Evolutionary conservation across 2,888 invertebrate species (phyloP).

Genomic region (Mythimna vitellina): DNA sequence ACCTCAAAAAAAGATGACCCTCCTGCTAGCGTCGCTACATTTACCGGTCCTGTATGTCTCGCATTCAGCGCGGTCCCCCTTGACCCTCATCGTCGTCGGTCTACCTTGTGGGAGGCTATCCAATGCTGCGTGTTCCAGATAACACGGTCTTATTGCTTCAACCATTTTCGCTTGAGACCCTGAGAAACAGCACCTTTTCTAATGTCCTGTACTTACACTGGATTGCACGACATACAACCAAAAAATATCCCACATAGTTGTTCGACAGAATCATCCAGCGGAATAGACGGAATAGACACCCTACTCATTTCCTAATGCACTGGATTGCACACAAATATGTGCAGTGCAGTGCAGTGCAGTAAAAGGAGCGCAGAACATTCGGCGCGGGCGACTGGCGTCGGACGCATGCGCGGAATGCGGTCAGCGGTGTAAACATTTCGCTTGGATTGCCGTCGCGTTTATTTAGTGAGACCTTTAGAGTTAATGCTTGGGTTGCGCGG

Average conservation of each 20-base stretch:
- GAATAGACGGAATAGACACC: constrained; percentile 50
- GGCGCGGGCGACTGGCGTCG: constrained; percentile 59
- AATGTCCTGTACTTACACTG: neutral
- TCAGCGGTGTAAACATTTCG: constrained; percentile 73
- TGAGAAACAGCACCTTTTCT: neutral
- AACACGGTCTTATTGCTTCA: neutral
- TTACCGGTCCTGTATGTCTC: neutral
- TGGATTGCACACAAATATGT: constrained; percentile 60
- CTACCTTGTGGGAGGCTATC: neutral
- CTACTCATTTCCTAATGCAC: constrained; percentile 63
- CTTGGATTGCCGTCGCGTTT: constrained; percentile 53
- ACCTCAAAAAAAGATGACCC: too few relatives aligned
- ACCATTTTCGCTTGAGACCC: neutral
- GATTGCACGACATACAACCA: constrained; percentile 11
- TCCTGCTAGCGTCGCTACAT: neutral
- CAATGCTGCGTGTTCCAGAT: neutral
- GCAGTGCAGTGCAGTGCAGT: constrained; percentile 57
- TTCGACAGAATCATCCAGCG: constrained; percentile 28
- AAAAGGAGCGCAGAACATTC: constrained; percentile 63
- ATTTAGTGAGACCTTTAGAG: constrained; percentile 56
- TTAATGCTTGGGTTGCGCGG: constrained; percentile 32
- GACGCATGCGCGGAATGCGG: constrained; percentile 79
- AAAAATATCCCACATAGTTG: neutral
- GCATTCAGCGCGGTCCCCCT: neutral
- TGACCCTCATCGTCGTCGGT: neutral